These are phyloP conservation scores for Tortricodes alternella DNA, from an alignment of 2,888 invertebrate species.

Conservation along the genomic window DNA sequence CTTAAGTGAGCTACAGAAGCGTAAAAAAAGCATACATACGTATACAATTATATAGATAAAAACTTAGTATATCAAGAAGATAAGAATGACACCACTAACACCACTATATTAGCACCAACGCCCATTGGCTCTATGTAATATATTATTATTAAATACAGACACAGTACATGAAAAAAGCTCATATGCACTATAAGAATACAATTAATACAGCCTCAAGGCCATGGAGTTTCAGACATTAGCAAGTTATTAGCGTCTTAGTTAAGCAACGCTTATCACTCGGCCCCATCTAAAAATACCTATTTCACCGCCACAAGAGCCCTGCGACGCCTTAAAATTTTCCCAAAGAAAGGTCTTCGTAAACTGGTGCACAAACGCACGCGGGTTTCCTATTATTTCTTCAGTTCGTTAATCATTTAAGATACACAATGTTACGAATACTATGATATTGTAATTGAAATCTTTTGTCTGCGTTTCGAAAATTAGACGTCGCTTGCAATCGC, in stretches of 20 bases:
- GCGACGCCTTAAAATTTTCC: slow-evolving; percentile 11
- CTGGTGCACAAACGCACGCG: slow-evolving; percentile 30
- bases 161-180: background rate
- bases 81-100: too few relatives aligned
- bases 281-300: slow-evolving; percentile 52
- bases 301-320: slow-evolving; percentile 44
- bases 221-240: slow-evolving; percentile 47
- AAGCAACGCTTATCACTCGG: slow-evolving; percentile 65
- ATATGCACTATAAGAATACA: slow-evolving; percentile 10
- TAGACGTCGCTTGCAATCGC: slow-evolving; percentile 3
- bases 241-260: slow-evolving; percentile 67
- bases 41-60: too few relatives aligned
- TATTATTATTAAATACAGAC: background rate
- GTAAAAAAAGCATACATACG: too few relatives aligned
- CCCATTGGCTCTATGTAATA: background rate
- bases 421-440: slow-evolving; percentile 28
- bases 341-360: background rate
- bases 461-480: slow-evolving; percentile 25
- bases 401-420: slow-evolving; percentile 44
- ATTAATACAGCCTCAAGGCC: slow-evolving; percentile 15
- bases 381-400: slow-evolving; percentile 43
- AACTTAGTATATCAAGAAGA: too few relatives aligned
- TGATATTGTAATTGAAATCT: slow-evolving; percentile 30
- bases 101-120: too few relatives aligned
- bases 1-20: too few relatives aligned